A percentile compares a stretch with the other conserved stretches of the same genome.
These are phyloP conservation scores for Clarias fuscus DNA, from an alignment of 2,797 vertebrate species.

Conservation along the genomic window DNA sequence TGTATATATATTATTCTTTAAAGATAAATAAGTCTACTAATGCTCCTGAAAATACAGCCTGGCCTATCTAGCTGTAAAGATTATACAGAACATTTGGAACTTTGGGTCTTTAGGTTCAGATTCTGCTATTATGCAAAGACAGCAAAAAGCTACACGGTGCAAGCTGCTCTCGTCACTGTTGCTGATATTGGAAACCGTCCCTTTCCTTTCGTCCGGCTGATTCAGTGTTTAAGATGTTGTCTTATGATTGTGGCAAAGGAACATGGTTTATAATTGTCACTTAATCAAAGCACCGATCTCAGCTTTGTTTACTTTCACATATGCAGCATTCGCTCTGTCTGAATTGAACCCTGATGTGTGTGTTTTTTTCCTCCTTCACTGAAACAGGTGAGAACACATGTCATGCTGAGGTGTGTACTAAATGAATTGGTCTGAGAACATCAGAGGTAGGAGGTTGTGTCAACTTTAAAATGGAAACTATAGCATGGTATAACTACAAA, in stretches of 20 bases:
- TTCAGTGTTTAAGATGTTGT: slow-evolving; percentile 1
- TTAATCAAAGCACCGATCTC: slow-evolving; percentile 13
- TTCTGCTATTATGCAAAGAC: neutral
- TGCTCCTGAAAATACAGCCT: neutral
- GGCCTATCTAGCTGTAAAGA: neutral
- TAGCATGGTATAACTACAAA: neutral
- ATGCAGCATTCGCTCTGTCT: neutral
- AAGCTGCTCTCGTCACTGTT: neutral
- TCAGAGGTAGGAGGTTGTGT: neutral
- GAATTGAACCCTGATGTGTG: neutral
- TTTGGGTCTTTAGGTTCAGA: neutral
- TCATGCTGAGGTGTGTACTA: neutral
- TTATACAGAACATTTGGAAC: neutral
- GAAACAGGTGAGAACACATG: neutral
- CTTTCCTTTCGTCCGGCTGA: slow-evolving; percentile 1
- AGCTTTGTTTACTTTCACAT: neutral
- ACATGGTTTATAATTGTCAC: slow-evolving; percentile 8
- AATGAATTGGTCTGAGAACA: neutral
- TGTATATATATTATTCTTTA: neutral
- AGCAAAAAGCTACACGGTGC: neutral
- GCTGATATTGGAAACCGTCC: neutral
- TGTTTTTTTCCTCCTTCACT: too few relatives aligned
- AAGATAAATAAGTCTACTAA: neutral
- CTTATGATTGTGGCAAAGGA: slow-evolving; percentile 13
- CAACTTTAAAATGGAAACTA: neutral